Evolutionary conservation across 2,888 invertebrate species (phyloP).

Genomic region (Branchipolynoe longqiensis): DNA sequence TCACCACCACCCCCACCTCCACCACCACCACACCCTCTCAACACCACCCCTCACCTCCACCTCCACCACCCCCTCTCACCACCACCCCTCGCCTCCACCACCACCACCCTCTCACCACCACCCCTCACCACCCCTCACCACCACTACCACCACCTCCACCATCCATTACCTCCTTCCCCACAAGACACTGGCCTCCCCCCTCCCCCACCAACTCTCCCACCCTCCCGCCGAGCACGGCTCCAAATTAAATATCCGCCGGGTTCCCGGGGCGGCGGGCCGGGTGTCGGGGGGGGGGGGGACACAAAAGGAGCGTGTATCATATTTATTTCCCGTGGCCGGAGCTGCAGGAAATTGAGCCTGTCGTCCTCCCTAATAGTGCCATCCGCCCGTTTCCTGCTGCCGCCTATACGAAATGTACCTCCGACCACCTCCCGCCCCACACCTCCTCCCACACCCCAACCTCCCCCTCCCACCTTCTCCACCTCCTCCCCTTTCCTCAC

Average conservation of each 20-base stretch:
- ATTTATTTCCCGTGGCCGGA: conserved; percentile 51
- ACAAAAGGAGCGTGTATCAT: conserved; percentile 55
- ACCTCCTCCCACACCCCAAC: conserved; percentile 19
- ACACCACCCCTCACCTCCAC: too few species aligned
- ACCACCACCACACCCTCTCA: too few species aligned
- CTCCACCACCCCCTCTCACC: too few species aligned
- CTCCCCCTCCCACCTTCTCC: conserved; percentile 15
- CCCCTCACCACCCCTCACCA: too few species aligned
- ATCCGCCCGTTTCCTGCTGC: conserved; percentile 26
- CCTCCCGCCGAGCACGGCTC: not conserved
- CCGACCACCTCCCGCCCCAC: conserved; percentile 33
- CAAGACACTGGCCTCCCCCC: not conserved
- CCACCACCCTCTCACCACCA: too few species aligned
- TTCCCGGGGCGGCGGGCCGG: not conserved
- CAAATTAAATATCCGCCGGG: conserved; percentile 29
- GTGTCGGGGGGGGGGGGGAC: not conserved
- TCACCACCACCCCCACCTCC: not conserved
- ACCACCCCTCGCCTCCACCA: too few species aligned
- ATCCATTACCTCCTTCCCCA: too few species aligned
- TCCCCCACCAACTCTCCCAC: not conserved
- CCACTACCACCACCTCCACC: too few species aligned
- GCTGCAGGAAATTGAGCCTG: conserved; percentile 38
- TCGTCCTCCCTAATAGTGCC: conserved; percentile 31
- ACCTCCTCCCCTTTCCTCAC: not conserved
- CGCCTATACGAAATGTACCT: not conserved